Evolutionary conservation across 2,113 vertebrate species (phyloP).

Genomic region (Rhipidura dahli): DNA sequence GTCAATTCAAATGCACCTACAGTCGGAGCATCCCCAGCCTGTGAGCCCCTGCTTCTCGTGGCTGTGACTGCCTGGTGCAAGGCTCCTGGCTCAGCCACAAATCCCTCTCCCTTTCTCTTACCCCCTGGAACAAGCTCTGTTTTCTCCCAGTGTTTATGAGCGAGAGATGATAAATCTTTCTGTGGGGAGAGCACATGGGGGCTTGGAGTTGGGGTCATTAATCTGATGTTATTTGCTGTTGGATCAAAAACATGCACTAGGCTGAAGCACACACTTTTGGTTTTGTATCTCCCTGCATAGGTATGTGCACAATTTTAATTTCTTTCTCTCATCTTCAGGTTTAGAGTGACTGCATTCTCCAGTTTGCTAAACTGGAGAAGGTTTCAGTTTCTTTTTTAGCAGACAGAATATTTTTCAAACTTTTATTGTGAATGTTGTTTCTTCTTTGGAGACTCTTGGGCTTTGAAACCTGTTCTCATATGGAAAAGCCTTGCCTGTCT

Average conservation of each 20-base stretch:
- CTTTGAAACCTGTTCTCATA: constrained; percentile 1
- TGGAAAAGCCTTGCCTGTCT: neutral
- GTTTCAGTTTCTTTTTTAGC: constrained; percentile 43
- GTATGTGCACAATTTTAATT: neutral
- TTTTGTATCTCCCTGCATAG: neutral
- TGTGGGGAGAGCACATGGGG: neutral
- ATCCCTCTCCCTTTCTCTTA: neutral
- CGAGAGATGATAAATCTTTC: neutral
- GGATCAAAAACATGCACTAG: neutral
- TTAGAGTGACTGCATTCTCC: neutral
- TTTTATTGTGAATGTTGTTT: neutral
- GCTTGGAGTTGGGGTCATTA: neutral
- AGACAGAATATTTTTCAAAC: neutral
- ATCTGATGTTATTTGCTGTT: neutral
- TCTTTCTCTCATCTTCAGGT: neutral
- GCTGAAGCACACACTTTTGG: neutral
- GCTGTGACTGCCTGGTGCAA: neutral
- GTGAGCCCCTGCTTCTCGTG: fast-evolving
- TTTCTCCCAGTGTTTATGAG: neutral
- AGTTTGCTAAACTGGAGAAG: neutral
- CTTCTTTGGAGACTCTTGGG: neutral
- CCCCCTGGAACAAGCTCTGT: neutral
- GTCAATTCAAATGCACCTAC: neutral
- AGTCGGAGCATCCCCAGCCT: neutral
- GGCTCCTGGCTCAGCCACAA: neutral